These are phyloP conservation scores for Drymonia ruficornis DNA, from an alignment of 2,888 invertebrate genomes.

Conservation along the genomic window DNA sequence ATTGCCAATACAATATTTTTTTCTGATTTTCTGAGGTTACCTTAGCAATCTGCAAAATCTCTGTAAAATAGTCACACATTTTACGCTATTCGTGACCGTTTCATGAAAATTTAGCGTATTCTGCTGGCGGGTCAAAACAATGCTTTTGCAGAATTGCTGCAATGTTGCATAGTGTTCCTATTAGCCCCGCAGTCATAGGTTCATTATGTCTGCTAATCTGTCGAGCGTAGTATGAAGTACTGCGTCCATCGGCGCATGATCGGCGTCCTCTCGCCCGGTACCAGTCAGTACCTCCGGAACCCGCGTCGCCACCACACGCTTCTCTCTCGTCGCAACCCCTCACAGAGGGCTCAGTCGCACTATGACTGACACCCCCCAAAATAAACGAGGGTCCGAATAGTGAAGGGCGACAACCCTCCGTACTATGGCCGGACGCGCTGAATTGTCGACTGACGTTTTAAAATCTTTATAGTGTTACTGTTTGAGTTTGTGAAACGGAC, in stretches of 20 bases:
- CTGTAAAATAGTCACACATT: too few species aligned
- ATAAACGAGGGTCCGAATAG: slow-evolving; percentile 36
- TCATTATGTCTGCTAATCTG: slow-evolving; percentile 51
- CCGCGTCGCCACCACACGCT: slow-evolving; percentile 50
- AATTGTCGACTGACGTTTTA: slow-evolving; percentile 23
- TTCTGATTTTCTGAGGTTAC: too few species aligned
- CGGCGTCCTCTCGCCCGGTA: slow-evolving; percentile 56
- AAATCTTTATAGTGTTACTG: slow-evolving; percentile 39
- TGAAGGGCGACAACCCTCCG: slow-evolving; percentile 46
- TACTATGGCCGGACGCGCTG: slow-evolving; percentile 37
- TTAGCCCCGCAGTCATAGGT: too few species aligned
- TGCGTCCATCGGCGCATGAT: slow-evolving; percentile 72
- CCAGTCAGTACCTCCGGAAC: slow-evolving; percentile 69
- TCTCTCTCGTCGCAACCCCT: slow-evolving; percentile 22
- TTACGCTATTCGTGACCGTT: too few species aligned
- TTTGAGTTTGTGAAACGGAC: slow-evolving; percentile 48
- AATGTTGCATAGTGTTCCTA: too few species aligned
- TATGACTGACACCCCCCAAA: slow-evolving; percentile 59
- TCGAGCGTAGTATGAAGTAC: slow-evolving; percentile 41
- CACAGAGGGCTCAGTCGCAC: slow-evolving; percentile 26
- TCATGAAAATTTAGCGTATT: too few species aligned
- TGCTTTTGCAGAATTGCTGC: too few species aligned
- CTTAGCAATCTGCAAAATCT: too few species aligned
- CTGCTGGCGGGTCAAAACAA: too few species aligned
- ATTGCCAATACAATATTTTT: too few species aligned